A percentile compares a stretch with the other conserved stretches of the same genome.
Conservation (phyloP, 2,797 vertebrate genomes). For the Naso thynnoides region DNA sequence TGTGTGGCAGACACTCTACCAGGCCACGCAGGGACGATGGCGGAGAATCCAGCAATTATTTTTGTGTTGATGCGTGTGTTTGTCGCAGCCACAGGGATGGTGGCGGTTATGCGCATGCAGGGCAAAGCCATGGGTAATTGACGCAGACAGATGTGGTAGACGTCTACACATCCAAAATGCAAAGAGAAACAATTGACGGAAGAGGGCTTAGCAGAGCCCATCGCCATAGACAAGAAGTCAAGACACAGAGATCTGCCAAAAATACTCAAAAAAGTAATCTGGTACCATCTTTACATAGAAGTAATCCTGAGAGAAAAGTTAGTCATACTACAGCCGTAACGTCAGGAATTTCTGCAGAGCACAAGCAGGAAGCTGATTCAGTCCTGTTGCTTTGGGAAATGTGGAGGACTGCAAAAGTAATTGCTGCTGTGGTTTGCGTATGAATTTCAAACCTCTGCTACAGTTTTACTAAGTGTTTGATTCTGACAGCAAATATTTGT, state of each 20-base stretch:
- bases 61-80: constrained; percentile 60
- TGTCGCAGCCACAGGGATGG: constrained; percentile 51
- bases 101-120: constrained; percentile 62
- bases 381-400: constrained; percentile 34
- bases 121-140: constrained; percentile 67
- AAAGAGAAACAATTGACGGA: constrained; percentile 68
- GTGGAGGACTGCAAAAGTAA: constrained; percentile 74
- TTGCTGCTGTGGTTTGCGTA: constrained; percentile 70
- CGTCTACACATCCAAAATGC: constrained; percentile 61
- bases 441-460: constrained; percentile 66
- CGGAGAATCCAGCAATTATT: constrained; percentile 59
- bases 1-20: constrained; percentile 71
- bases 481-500: constrained; percentile 68
- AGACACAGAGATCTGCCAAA: constrained; percentile 41
- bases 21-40: constrained; percentile 55
- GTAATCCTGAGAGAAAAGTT: constrained; percentile 42
- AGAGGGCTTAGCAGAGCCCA: constrained; percentile 53
- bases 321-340: constrained; percentile 48
- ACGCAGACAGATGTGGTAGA: constrained; percentile 74
- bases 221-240: constrained; percentile 58
- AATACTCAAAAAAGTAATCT: constrained; percentile 23
- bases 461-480: constrained; percentile 61
- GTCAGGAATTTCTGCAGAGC: constrained; percentile 37
- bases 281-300: too few species aligned
- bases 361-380: constrained; percentile 43